Evolutionary conservation across 1,140 invertebrate genomes (phyloP), one percentile per base, ranked within the genome.

Genomic region (Copidosoma floridanum): DNA sequence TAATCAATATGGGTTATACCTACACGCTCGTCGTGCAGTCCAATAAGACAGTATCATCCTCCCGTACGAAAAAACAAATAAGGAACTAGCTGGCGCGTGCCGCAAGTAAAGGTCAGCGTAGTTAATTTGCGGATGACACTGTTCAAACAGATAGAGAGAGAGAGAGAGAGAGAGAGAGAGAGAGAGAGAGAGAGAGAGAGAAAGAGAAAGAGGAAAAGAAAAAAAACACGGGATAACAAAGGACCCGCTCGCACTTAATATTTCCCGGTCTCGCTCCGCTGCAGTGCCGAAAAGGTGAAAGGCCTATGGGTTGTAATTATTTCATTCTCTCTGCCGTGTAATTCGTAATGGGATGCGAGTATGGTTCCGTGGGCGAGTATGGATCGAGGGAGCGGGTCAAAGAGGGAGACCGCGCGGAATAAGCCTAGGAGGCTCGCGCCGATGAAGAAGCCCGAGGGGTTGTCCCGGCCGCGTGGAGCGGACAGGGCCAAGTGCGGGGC

Each of bases 241-340:
- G n/a, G n/a, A n/a, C n/a, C n/a, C n/a, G n/a, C n/a, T n/a, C n/a
- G n/a, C n/a, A n/a, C n/a, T n/a, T n/a, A n/a, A n/a, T n/a, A n/a
- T n/a, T n/a, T n/a, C n/a, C n/a, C n/a, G n/a, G n/a, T n/a, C n/a
- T n/a, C n/a, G n/a, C n/a, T n/a, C n/a, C n/a, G n/a, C n/a, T 56
- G 69, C 64, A 58, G 61, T 64, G 65, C 69, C 68, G 67, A 68
- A 68, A n/a, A 72, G 71, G 71, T 71, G 70, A 71, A 73, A 70
- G 68, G 66, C 66, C 63, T 11, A 24, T 52, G 2, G 61, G 57
- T 57, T 72, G 68, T 74, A 76, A 75, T 75, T 75, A 75, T 75
- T 74, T 75, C 72, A 68, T 76, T 69, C 71, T 74, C 65, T 70
- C 69, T 73, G 68, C 65, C 70, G 69, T 73, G 72, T 73, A 74